Base-by-base conservation (phyloP, 2,797 vertebrate genomes). In the Gymnothorax reevesii region DNA sequence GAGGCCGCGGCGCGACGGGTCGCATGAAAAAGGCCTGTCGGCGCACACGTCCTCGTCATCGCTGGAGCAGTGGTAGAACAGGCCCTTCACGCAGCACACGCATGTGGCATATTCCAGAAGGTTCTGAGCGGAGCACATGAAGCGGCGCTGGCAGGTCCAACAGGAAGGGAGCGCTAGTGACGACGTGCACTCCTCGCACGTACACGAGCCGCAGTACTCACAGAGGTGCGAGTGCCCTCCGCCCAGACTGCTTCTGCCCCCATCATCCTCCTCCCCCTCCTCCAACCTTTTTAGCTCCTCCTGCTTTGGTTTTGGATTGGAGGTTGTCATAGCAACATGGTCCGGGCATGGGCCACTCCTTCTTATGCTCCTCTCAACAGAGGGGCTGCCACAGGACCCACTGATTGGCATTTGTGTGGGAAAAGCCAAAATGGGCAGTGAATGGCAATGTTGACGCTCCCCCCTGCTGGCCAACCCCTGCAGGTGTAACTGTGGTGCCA, bases 31-130 rank as follows among this genome's bases (percentile, higher is more conserved):
- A 0, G 99, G 99, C 93, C 97, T 97, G 94, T 99, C 99, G 0
- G 97, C 94, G 66, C 98, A 98, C 88, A 97, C 97, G 94, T 99
- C 98, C 95, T 99, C 99, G 0, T 99, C 98, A 12, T 99, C 99
- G 0, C 94, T 99, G 88, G 98, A 98, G 95, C 99, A 99, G 96
- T 99, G 99, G 96, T 99, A 99, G 95, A 99, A 99, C 49, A 99
- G 96, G 62, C 96, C 97, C 93, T 98, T 99, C 90, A 99, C 94
- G 42, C 98, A 99, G 95, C 99, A 99, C 59, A 97, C 96, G 0
- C 99, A 99, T n/a, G 98, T 99, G 87, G 96, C 96, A 0, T 98
- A 98, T 92, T 99, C 99, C 86, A 98, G 96, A 0, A 94, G 92
- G 0, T 92, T 96, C 90, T 98, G 95, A 13, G 94, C 95, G 0